Base-by-base conservation (phyloP, 2,797 vertebrate genomes). In the Apodemus agrarius region DNA sequence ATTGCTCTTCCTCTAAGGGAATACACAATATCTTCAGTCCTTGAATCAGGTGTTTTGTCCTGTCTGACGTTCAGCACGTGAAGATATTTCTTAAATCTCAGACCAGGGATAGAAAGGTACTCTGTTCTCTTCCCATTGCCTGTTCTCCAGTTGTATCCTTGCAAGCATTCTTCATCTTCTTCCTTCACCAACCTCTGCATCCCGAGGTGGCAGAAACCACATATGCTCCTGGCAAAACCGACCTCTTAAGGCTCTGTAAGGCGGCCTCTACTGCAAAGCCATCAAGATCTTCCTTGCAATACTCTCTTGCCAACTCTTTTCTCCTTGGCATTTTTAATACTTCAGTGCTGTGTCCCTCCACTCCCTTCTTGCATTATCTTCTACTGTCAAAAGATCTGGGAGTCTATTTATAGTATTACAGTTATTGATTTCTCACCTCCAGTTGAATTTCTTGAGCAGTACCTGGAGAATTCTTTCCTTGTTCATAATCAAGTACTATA, bases 51-150 rank as follows among this genome's bases (percentile, higher is more conserved):
- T 34, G 52, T 19, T 92, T 89, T 90, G 43, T 24, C 34, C 21
- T 40, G 1, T 67, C 65, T 91, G 19, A 80, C 74, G 75, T 74
- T 65, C 90, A 85, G 76, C 12, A 59, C 86, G 37, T 17, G 67
- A 83, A 96, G 21, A 34, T 37, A 63, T 52, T 90, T 82, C 43
- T 59, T 81, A 90, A 59, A 46, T 94, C 83, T 90, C 49, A 89
- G 24, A 83, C 31, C 13, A 14, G 14, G 26, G 2, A 0, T 29
- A 34, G 54, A 76, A n/a, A 65, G 43, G n/a, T 94, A 19, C 52
- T 75, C 31, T 96, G 0, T 78, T 63, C 31, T 91, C 17, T 96
- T 92, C 69, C 74, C 24, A 1, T 7, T 96, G 9, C 1, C 63
- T 84, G 1, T 37, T 92, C 21, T 93, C n/a, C 43, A 21, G 21